phyloP scores from a whole-genome alignment of 1,140 invertebrate genomes.

The Macrobrachium rosenbergii region DNA sequence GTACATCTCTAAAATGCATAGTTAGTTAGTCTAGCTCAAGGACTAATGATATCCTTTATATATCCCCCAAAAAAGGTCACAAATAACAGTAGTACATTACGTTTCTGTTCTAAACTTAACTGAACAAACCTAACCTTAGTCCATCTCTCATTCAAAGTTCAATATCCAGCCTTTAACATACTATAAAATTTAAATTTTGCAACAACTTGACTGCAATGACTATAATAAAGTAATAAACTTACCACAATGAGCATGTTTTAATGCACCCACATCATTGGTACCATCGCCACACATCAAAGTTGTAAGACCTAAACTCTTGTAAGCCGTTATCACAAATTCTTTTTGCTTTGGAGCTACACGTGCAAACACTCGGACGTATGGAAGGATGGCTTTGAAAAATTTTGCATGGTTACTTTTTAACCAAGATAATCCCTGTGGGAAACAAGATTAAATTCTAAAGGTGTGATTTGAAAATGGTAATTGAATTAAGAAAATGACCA shows the following conservation, averaged over 20 bases:
- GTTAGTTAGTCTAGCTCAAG: too few relatives aligned
- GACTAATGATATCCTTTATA: too few relatives aligned
- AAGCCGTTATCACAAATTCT: constrained; percentile 91
- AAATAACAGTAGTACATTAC: too few relatives aligned
- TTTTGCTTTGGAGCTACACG: constrained; percentile 97
- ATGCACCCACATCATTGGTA: constrained; percentile 99
- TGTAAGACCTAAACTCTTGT: constrained; percentile 89
- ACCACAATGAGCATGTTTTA: constrained; percentile 98
- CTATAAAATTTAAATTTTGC: background rate
- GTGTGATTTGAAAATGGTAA: too few relatives aligned
- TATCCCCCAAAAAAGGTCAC: too few relatives aligned
- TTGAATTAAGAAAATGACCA: background rate
- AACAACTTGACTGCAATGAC: background rate
- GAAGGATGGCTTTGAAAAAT: constrained; percentile 82
- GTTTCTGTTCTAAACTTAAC: too few relatives aligned
- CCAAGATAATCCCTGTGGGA: constrained; percentile 78
- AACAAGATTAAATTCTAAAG: constrained; percentile 66
- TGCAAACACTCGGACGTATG: constrained; percentile 90
- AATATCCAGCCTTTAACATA: too few relatives aligned
- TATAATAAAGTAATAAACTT: constrained; percentile 10
- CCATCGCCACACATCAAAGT: constrained; percentile 99
- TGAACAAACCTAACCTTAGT: too few relatives aligned
- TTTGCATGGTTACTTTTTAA: constrained; percentile 77
- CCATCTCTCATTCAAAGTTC: too few relatives aligned
- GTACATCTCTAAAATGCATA: too few relatives aligned